Evolutionary conservation across 2,888 invertebrate genomes (phyloP).

Genomic region (Apodemia duryi): DNA sequence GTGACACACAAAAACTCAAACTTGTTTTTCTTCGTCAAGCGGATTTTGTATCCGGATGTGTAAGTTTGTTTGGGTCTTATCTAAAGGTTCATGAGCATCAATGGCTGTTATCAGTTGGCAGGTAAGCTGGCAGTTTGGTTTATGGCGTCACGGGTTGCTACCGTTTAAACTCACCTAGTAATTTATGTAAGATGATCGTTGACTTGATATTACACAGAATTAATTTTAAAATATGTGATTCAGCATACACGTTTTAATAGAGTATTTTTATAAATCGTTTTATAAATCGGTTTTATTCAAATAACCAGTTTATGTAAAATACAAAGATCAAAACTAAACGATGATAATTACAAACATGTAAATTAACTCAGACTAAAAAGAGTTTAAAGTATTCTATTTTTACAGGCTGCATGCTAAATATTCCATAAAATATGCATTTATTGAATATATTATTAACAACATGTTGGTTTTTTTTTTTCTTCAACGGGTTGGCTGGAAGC

Average conservation of each 20-base stretch:
- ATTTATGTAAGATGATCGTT: constrained; percentile 18
- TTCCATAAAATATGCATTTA: too few species aligned
- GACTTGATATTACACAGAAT: background rate
- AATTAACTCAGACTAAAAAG: background rate
- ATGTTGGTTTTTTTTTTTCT: too few species aligned
- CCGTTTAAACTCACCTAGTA: constrained; percentile 39
- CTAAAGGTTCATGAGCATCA: constrained; percentile 40
- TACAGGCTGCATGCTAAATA: too few species aligned
- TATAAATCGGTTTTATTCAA: background rate
- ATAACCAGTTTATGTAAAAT: background rate
- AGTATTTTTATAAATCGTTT: background rate
- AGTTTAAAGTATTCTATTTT: too few species aligned
- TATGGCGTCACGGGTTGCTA: constrained; percentile 51
- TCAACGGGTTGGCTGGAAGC: too few species aligned
- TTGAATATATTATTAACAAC: too few species aligned
- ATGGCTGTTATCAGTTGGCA: constrained; percentile 27
- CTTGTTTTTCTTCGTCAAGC: constrained; percentile 41
- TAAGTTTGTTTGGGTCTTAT: constrained; percentile 58
- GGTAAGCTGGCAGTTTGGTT: constrained; percentile 47
- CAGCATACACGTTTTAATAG: background rate
- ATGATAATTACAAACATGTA: background rate
- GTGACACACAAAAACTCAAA: constrained; percentile 39
- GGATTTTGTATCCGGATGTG: constrained; percentile 63
- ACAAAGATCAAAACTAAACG: background rate
- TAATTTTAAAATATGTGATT: background rate